Percentiles rank a stretch among this genome's conserved stretches.
Evolutionary conservation across 2,888 invertebrate species (phyloP).

Genomic region (Limulus polyphemus): DNA sequence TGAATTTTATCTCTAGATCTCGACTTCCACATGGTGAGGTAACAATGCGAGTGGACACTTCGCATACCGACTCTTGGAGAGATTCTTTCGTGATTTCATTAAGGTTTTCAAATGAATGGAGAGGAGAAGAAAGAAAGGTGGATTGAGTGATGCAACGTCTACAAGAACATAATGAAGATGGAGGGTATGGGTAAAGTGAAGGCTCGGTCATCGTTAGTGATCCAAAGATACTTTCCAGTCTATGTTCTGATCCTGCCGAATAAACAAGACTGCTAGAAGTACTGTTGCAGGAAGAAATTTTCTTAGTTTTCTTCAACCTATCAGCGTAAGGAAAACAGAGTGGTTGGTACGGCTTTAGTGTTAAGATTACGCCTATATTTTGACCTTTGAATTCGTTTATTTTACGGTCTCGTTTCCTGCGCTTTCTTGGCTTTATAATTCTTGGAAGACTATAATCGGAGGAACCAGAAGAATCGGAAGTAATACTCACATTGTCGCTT

Average conservation of each 20-base stretch:
- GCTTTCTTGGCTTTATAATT: conserved; percentile 75
- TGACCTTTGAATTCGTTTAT: neutral
- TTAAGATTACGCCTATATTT: conserved; percentile 29
- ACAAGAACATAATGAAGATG: conserved; percentile 18
- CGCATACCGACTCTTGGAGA: conserved; percentile 28
- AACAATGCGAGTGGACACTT: conserved; percentile 63
- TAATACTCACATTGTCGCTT: conserved; percentile 19
- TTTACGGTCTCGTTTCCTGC: conserved; percentile 63
- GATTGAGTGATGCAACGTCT: conserved; percentile 23
- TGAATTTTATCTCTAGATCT: conserved; percentile 61
- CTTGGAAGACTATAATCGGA: conserved; percentile 37
- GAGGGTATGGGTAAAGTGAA: conserved; percentile 17
- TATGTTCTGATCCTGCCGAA: neutral
- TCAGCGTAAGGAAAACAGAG: conserved; percentile 30
- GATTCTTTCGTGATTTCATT: neutral
- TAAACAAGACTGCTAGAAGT: neutral
- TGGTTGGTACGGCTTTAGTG: conserved; percentile 42
- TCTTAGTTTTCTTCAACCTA: conserved; percentile 22
- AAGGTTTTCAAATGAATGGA: conserved; percentile 27
- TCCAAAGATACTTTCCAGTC: neutral
- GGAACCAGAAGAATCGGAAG: conserved; percentile 21
- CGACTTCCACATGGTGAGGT: conserved; percentile 60
- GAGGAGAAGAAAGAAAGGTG: conserved; percentile 27
- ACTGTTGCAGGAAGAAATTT: conserved; percentile 3
- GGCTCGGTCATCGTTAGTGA: neutral